Evolutionary conservation across 2,113 vertebrate genomes (phyloP), one percentile per base, ranked within the genome.

Genomic region (Pseudois nayaur): DNA sequence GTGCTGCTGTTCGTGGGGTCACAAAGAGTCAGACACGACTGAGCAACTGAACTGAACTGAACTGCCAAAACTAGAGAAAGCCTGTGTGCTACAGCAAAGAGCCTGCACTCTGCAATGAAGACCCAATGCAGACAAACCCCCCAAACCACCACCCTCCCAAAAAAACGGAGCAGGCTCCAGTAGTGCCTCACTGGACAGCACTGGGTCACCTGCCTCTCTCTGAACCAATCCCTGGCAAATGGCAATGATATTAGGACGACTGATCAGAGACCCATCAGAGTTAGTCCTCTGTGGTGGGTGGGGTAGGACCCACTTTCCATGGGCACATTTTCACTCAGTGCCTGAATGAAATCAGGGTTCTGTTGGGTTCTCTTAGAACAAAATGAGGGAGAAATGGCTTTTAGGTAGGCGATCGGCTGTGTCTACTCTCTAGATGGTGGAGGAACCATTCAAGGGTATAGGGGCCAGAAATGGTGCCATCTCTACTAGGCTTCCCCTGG

Each of bases 281-380:
- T 9, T 81, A n/a, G 43, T 71, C 8, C 8, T 5, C 29, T 27
- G 33, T 3, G 29, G 40, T 14, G 45, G n/a, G 27, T 12, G 57
- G n/a, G 23, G 27, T 9, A 8, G 62, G 81, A 10, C n/a, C 17
- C 27, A 50, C 43, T 16, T 54, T 79, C 33, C 29, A 52, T 13
- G 23, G 85, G 52, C 14, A 83, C 31, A 48, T 64, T 78, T 94
- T 62, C 31, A 7, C 31, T 79, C 71, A 43, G 29, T 10, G 10
- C 21, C 67, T 93, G 33, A 31, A 50, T 88, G 76, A 86, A 85
- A 76, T 54, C 11, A 43, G 55, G 15, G 29, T 74, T 91, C 84
- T 91, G 8, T 27, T 43, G 48, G 40, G 23, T 85, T 91, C 87
- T 89, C 23, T 55, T 31, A 86, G 48, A 71, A 52, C 3, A 43